Evolutionary conservation across 2,113 vertebrate species (phyloP), one percentile per base, ranked within the genome.

Genomic region (Himantopus leucocephalus): DNA sequence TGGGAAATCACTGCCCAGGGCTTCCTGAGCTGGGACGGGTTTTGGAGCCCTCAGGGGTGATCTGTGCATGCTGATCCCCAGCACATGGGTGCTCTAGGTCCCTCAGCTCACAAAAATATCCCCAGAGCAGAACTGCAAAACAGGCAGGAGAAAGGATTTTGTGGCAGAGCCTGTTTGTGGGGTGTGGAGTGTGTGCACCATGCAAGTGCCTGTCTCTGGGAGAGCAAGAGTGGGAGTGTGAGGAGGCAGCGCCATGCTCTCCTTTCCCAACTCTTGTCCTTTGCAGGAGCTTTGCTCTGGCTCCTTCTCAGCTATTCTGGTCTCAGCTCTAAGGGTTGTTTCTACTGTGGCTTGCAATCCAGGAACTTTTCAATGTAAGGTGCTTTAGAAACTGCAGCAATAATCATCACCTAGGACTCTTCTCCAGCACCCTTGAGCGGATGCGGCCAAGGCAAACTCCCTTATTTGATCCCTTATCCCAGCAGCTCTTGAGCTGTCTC

Each of bases 231-330:
- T 6, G 45, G 24, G 53, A 70, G 8, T 4, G 17, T 23, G 43
- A 74, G 41, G 32, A 63, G 9, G 35, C 12, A 80, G 34, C 1
- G 2, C 22, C 4, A 1, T 0, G 0, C 2, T 87, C 30, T 58
- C 35, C 35, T 67, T 55, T 56, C 37, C 29, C 29, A 60, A 2
- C 5, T 27, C 11, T 2, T 43, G 9, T 71, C 20, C 17, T 86
- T 62, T 91, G 50, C 41, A 81, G 52, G 32, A 90, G 12, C 53
- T n/a, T 77, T 92, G 14, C 17, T 37, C 26, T 58, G 48, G n/a
- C 32, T 87, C 13, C 14, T 71, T 58, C 58, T 74, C 85, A 78
- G 60, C 30, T 71, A 8, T 59, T 45, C 87, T 87, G n/a, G 8
- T 63, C 55, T 67, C 47, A 59, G 32, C 37, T 34, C 12, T 32